These are phyloP conservation scores for Drusus annulatus DNA, from an alignment of 1,140 invertebrate species.

Conservation along the genomic window DNA sequence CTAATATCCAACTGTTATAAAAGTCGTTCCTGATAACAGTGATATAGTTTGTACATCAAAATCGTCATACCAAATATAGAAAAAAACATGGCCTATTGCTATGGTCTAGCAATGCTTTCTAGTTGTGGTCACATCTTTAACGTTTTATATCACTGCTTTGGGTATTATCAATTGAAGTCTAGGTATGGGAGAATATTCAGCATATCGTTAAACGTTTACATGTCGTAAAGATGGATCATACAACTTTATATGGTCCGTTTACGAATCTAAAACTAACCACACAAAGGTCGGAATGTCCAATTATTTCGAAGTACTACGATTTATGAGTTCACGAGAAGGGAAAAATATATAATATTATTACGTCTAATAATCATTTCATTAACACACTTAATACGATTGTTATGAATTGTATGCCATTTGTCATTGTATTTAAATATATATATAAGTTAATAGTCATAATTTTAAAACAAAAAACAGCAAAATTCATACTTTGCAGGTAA, in stretches of 20 bases:
- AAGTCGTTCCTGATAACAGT: no score
- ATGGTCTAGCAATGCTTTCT: background rate
- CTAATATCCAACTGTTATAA: no score
- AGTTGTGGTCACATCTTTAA: background rate
- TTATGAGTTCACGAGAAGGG: background rate
- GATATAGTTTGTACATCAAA: no score
- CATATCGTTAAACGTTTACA: slow-evolving; percentile 51
- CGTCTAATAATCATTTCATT: slow-evolving; percentile 37
- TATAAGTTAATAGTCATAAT: no score
- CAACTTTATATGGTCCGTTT: slow-evolving; percentile 37
- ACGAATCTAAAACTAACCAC: slow-evolving; percentile 38
- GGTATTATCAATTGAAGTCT: background rate
- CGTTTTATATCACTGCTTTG: background rate
- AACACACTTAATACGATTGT: background rate
- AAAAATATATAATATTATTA: background rate
- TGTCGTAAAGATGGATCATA: slow-evolving; percentile 44
- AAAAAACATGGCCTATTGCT: background rate
- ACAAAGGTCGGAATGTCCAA: slow-evolving; percentile 30
- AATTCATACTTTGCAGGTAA: no score
- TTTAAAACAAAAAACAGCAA: no score
- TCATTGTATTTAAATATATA: background rate
- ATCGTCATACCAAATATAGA: no score
- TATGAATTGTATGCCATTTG: background rate
- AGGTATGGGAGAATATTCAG: slow-evolving; percentile 16
- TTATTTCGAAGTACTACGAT: slow-evolving; percentile 17